These are phyloP conservation scores for Halocaridina rubra DNA, from an alignment of 2,888 invertebrate species.

Conservation along the genomic window DNA sequence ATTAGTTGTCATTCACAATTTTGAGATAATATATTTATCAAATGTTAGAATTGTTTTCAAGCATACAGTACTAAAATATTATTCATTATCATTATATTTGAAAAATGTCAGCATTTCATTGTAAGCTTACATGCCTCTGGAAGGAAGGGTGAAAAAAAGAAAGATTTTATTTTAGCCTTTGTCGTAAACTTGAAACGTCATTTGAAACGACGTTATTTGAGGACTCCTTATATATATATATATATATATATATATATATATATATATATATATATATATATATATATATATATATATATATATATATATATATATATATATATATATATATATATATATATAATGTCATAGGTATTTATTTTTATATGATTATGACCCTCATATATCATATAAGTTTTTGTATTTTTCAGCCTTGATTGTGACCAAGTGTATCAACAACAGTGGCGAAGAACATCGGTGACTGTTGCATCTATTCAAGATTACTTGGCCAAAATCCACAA, in stretches of 20 bases:
- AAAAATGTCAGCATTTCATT: too few relatives aligned
- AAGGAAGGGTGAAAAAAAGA: background rate
- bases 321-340: background rate
- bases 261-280: background rate
- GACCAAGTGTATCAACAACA: conserved; percentile 84
- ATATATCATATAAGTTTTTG: background rate
- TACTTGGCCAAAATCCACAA: conserved; percentile 82
- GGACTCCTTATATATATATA: too few relatives aligned
- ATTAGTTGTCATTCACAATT: too few relatives aligned
- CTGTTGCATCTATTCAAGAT: conserved; percentile 79
- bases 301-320: background rate
- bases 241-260: background rate
- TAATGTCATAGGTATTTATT: too few relatives aligned
- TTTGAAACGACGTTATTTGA: too few relatives aligned
- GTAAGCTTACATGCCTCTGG: too few relatives aligned
- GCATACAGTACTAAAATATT: too few relatives aligned
- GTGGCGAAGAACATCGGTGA: conserved; percentile 80
- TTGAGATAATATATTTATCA: too few relatives aligned
- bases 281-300: background rate
- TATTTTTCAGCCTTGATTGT: conserved; percentile 74
- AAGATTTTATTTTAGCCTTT: too few relatives aligned
- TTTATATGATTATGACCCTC: background rate
- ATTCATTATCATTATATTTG: too few relatives aligned
- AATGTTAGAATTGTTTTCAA: too few relatives aligned
- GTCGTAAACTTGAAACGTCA: too few relatives aligned